Evolutionary conservation across 37 sponge, comb jelly and placozoan species (phyloP).

Genomic region (Lycopodina hypogea): DNA sequence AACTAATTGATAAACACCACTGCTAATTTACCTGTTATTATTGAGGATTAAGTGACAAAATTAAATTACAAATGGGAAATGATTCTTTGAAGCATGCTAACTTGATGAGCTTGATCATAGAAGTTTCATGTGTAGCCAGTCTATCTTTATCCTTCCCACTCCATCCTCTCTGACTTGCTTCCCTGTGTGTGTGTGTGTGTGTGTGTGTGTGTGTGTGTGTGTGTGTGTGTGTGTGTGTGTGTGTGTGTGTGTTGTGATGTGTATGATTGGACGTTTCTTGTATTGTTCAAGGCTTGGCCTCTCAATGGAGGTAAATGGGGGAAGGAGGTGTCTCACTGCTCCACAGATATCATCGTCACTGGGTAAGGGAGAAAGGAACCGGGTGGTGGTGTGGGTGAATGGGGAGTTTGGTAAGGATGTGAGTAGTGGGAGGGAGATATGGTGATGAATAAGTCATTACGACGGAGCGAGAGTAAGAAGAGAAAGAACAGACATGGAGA

Average conservation of each 20-base stretch:
- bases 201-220: constrained; percentile 33
- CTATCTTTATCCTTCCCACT: no score
- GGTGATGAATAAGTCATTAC: not conserved
- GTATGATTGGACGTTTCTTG: not conserved
- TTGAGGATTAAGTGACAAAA: no score
- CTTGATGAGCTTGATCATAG: no score
- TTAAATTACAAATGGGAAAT: no score
- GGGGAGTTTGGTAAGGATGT: not conserved
- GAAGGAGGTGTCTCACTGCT: constrained; percentile 24
- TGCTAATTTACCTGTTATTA: no score
- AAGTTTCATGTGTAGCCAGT: no score
- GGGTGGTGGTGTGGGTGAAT: no score
- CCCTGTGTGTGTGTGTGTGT: constrained; percentile 23
- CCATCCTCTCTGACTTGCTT: not conserved
- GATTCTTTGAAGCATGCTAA: no score
- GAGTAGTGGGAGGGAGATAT: not conserved
- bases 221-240: constrained; percentile 30
- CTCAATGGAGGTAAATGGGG: constrained; percentile 77
- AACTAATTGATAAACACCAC: no score
- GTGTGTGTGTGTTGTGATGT: constrained; percentile 38
- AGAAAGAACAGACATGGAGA: no score
- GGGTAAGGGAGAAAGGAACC: constrained; percentile 35
- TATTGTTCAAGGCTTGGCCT: constrained; percentile 45
- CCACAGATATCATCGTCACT: constrained; percentile 60
- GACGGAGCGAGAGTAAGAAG: not conserved